A percentile compares a stretch with the other conserved stretches of the same genome.
Evolutionary conservation across 2,888 invertebrate species (phyloP).

Genomic region (Sclerodermus sp.): DNA sequence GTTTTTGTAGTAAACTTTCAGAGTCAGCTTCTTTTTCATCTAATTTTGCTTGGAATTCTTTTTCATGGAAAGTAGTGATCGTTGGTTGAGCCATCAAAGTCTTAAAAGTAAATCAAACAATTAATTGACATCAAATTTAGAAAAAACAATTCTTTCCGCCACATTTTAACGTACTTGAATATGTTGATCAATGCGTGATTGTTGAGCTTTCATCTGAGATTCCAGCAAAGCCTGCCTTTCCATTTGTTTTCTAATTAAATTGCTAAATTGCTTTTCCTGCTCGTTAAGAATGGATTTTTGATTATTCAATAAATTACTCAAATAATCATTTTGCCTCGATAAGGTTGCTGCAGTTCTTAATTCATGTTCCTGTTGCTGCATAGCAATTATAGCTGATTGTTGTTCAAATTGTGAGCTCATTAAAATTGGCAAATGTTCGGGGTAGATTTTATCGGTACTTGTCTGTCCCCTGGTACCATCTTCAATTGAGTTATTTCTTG

Average conservation of each 20-base stretch:
- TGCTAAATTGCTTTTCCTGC: slow-evolving; percentile 46
- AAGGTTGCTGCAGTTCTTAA: slow-evolving; percentile 38
- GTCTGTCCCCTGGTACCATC: slow-evolving; percentile 9
- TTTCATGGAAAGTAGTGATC: slow-evolving; percentile 5
- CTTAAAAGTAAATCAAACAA: slow-evolving; percentile 22
- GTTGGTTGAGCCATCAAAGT: slow-evolving; percentile 40
- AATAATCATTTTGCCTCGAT: slow-evolving; percentile 44
- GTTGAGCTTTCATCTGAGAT: slow-evolving; percentile 47
- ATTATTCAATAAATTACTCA: slow-evolving; percentile 34
- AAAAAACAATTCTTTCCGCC: too few species aligned
- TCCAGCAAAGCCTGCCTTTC: slow-evolving; percentile 46
- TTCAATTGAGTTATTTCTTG: slow-evolving; percentile 14
- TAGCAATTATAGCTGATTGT: slow-evolving; percentile 38
- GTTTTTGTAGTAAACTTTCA: slow-evolving; percentile 34
- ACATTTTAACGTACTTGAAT: slow-evolving; percentile 36
- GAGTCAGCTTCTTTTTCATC: slow-evolving; percentile 24
- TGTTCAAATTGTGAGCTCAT: slow-evolving; percentile 43
- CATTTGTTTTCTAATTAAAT: slow-evolving; percentile 41
- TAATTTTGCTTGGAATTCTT: slow-evolving; percentile 10
- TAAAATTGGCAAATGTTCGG: slow-evolving; percentile 30
- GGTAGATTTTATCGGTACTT: slow-evolving; percentile 4
- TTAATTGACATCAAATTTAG: too few species aligned
- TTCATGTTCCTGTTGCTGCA: slow-evolving; percentile 49
- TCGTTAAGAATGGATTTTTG: slow-evolving; percentile 38
- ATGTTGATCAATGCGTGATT: slow-evolving; percentile 45